Base-by-base conservation (phyloP, 2,113 vertebrate genomes). In the Cryptoleucopteryx plumbea region DNA sequence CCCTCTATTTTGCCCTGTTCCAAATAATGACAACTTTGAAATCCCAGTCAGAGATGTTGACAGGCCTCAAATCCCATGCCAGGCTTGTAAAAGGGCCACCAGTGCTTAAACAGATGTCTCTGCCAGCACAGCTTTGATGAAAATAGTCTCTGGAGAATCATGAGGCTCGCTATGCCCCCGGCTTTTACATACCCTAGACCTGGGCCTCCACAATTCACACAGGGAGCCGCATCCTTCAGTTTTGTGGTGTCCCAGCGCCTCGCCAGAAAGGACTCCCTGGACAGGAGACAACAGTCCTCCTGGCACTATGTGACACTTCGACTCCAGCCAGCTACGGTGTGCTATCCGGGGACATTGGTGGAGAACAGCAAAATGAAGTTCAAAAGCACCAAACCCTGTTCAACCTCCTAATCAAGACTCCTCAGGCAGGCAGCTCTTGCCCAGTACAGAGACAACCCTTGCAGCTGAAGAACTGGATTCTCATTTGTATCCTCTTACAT, bases 81-180 rank as follows among this genome's bases (percentile, higher is more conserved):
- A 77, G 26, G 22, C n/a, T 59, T 38, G 45, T 50, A 71, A 86
- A 81, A 70, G 21, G 75, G 47, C 63, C 73, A 90, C 34, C 36
- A 53, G 36, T 27, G 20, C 36, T 88, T 85, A 81, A 88, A 67
- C 22, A 83, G 38, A 32, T 79, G 40, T 48, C 61, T 83, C 70
- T 65, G 52, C 70, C 78, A 48, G 48, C 31, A 82, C 29, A 67
- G 50, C 32, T 83, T 65, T 62, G 61, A 77, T 40, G 14, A 52
- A 86, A 80, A 53, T 15, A 18, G 9, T 61, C 53, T 58, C 52
- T 71, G 32, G 32, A 79, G 82, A 53, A 26, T 11, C 10, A 42
- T 2, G 8, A 53, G 9, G 11, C 14, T 74, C 0, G 0, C 31
- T 72, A 42, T 47, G 14, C 11, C 31, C 52, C 15, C 45, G 9